These are phyloP conservation scores for Temnopleurus reevesii DNA, from an alignment of 53 echinoderm and acorn worm species.

Conservation along the genomic window DNA sequence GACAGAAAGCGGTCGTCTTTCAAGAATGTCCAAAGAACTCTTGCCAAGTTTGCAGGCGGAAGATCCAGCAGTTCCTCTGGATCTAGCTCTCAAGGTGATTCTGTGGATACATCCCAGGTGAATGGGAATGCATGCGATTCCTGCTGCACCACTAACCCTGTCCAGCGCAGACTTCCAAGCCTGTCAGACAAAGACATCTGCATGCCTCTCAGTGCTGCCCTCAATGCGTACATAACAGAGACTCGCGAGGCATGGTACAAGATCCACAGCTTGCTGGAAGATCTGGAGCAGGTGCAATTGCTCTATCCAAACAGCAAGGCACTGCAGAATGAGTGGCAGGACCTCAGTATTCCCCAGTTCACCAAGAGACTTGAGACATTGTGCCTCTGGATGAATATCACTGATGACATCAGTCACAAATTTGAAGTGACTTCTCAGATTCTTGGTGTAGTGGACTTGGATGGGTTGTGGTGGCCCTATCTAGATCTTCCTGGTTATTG, in stretches of 20 bases:
- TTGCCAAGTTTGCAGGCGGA: conserved; percentile 43
- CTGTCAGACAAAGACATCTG: conserved; percentile 61
- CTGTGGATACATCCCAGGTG: conserved; percentile 15
- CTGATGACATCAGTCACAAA: conserved; percentile 83
- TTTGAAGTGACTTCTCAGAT: conserved; percentile 71
- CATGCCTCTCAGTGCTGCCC: conserved; percentile 81
- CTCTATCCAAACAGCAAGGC: conserved; percentile 83
- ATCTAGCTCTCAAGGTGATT: conserved; percentile 16
- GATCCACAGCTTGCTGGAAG: conserved; percentile 66
- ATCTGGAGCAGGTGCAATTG: conserved; percentile 72
- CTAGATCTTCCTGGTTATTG: conserved; percentile 58
- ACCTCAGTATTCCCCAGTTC: conserved; percentile 62
- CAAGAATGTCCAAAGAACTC: conserved; percentile 50
- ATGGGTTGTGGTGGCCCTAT: conserved; percentile 80
- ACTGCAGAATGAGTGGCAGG: conserved; percentile 68
- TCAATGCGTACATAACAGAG: conserved; percentile 70
- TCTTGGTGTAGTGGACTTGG: conserved; percentile 84
- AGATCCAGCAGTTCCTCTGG: conserved; percentile 32
- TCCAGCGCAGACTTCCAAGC: conserved; percentile 1
- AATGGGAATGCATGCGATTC: conserved; percentile 40
- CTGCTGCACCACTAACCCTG: conserved; percentile 5
- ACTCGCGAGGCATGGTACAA: conserved; percentile 74
- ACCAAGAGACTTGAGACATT: conserved; percentile 70
- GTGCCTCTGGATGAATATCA: conserved; percentile 90
- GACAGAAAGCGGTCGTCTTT: conserved; percentile 45